Base-by-base conservation (phyloP, 2,888 invertebrate species). In the Suillia variegata region DNA sequence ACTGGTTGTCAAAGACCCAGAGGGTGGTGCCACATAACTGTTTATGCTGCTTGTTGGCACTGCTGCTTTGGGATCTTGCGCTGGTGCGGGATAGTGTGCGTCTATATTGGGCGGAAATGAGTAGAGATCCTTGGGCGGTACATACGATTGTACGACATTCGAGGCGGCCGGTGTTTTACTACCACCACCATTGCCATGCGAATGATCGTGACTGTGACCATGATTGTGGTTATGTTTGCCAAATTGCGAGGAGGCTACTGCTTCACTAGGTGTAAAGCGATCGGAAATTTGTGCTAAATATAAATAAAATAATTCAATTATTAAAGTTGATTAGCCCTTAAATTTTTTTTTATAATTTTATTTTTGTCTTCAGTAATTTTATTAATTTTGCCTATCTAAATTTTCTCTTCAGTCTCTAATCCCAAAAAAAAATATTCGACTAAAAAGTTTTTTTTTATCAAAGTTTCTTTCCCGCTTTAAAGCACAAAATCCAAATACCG, bases 231-330 rank as follows among this genome's bases (percentile, higher is more conserved):
- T 67, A 22, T 67, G 66, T 56, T 59, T 65, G 58, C 60, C 74
- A 60, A 73, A 79, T 61, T 63, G 58, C 10, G 60, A 61, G 1
- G 79, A 70, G 2, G 77, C 80, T 6, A 78, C 78, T 2, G 71
- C 78, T 68, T 82, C 79, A 8, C 80, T 75, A 0, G 81, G 82
- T 1, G 80, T 68, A 63, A 80, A 82, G 6, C 82, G 75, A 68
- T 82, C 81, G 24, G 62, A 62, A 42, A 80, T 69, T 62, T 65
- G 62, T 15, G 67, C 80, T 80, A 59, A 18, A 65, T 61, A 47
- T 17, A 42, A n/a, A n/a, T n/a, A n/a, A n/a, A n/a, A n/a, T n/a
- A n/a, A n/a, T n/a, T n/a, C n/a, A n/a, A n/a, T n/a, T n/a, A n/a
- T n/a, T n/a, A n/a, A n/a, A n/a, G n/a, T n/a, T n/a, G n/a, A n/a